phyloP scores from a whole-genome alignment of 2,888 invertebrate species.

The Polyploca ridens region DNA sequence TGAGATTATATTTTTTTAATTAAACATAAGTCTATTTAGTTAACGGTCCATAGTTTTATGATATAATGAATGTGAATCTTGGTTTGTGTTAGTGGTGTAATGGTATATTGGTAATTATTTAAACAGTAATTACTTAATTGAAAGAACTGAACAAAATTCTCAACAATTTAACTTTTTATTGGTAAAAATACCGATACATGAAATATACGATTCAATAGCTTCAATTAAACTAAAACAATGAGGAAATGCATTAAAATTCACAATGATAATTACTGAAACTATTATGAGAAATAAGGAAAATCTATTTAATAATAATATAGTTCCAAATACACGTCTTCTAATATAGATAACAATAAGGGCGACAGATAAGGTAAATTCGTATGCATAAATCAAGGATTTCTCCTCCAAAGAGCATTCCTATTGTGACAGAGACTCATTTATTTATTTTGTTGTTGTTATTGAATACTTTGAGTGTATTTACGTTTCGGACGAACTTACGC shows the following conservation, averaged over 20 bases:
- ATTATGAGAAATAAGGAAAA: background rate
- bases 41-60: background rate
- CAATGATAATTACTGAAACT: background rate
- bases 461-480: slow-evolving; percentile 42
- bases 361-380: background rate
- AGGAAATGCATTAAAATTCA: too few species aligned
- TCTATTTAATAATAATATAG: background rate
- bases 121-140: too few species aligned
- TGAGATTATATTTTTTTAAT: background rate
- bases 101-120: too few species aligned
- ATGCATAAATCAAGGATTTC: slow-evolving; percentile 22
- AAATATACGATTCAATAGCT: background rate
- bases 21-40: background rate
- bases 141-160: too few species aligned
- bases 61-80: background rate
- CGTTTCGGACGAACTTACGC: slow-evolving; percentile 38
- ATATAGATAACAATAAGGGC: background rate
- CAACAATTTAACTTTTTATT: background rate
- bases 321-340: background rate
- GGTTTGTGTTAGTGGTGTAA: background rate
- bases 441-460: slow-evolving; percentile 51
- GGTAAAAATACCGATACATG: background rate
- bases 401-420: slow-evolving; percentile 23
- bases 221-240: background rate
- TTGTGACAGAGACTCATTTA: slow-evolving; percentile 30